Percentiles rank a stretch among this genome's conserved stretches.
phyloP scores from a whole-genome alignment of 2,888 invertebrate species.

The Melinaea marsaeus region DNA sequence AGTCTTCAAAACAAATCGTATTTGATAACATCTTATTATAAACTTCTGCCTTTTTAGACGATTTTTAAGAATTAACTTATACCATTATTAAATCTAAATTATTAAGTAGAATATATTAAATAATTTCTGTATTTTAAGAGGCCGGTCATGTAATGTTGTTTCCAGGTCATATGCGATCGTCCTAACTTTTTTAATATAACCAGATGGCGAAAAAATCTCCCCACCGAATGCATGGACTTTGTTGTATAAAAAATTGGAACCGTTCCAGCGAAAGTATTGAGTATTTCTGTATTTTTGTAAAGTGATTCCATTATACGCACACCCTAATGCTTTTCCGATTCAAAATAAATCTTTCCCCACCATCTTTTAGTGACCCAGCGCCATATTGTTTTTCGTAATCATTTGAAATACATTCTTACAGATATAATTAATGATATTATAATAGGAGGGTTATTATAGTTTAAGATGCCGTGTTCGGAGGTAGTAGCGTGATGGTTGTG shows the following conservation, averaged over 20 bases:
- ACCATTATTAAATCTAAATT: too few species aligned
- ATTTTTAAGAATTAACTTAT: neutral
- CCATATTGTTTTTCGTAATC: too few species aligned
- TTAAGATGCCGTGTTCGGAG: conserved; percentile 37
- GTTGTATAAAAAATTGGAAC: neutral
- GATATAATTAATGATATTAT: too few species aligned
- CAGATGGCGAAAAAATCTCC: neutral
- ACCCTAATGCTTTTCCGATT: neutral
- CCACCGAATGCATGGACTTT: neutral
- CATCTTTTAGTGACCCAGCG: too few species aligned
- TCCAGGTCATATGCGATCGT: neutral
- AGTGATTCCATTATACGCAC: neutral
- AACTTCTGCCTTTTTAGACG: conserved; percentile 11
- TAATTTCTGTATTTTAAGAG: too few species aligned
- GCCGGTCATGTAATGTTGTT: too few species aligned
- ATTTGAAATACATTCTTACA: too few species aligned
- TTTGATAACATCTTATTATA: conserved; percentile 49
- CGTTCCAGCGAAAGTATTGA: neutral
- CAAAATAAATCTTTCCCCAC: neutral
- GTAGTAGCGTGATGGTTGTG: conserved; percentile 40
- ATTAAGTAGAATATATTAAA: too few species aligned
- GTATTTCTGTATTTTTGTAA: neutral
- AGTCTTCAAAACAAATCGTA: neutral
- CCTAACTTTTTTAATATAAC: neutral
- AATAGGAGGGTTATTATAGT: neutral